Evolutionary conservation across 2,113 vertebrate species (phyloP), one percentile per base, ranked within the genome.

Genomic region (Heloderma charlesbogerti): DNA sequence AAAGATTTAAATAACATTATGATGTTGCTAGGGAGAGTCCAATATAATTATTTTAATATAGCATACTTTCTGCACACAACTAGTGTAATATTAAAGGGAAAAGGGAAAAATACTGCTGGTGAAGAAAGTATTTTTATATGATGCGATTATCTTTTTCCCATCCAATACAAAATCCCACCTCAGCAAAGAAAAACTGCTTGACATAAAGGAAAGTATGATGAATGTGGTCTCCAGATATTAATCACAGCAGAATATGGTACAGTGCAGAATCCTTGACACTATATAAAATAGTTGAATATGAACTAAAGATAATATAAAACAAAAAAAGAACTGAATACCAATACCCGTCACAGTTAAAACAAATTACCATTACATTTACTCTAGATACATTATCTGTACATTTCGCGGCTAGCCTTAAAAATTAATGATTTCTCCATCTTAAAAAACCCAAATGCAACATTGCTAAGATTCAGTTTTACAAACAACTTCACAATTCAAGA

Each of bases 161-260:
- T 88, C 71, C 91, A 84, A 88, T 72, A 93, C 88, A 74, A 93
- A 92, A 92, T 92, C 37, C 86, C 51, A 90, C 88, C 63, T 93
- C 51, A 74, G 31, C 71, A 90, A 93, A 92, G 66, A 91, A 89
- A 93, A 90, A 81, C 82, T 29, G 89, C 54, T 54, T 93, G 87
- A 94, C 87, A 94, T 91, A 93, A 95, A 89, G 83, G 12, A 87
- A 94, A 93, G 63, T 90, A 93, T 94, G 87, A 96, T 86, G 80
- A 95, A 94, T 95, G 89, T 78, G 81, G 40, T 84, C 87, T 87
- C 69, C 63, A 94, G 94, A 78, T 91, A 95, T 84, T 92, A 94
- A 96, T 93, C 90, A 90, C 82, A 63, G 57, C 83, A 79, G 86
- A 93, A 88, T 78, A 92, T 84, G 37, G 79, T 90, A 89, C 20